Evolutionary conservation across 2,797 vertebrate species (phyloP).

Genomic region (Pachyuromys duprasi): DNA sequence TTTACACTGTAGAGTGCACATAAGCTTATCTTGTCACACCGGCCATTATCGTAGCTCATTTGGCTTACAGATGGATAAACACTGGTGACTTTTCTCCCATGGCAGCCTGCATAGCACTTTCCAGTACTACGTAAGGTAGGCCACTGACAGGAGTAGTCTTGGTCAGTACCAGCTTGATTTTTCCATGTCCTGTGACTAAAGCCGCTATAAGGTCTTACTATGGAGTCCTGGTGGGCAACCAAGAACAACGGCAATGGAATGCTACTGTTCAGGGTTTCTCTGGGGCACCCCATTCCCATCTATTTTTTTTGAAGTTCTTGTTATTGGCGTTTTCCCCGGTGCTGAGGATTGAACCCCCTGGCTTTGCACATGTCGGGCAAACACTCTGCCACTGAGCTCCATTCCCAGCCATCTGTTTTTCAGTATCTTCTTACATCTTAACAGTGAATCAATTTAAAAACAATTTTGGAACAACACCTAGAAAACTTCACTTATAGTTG

Average conservation of each 20-base stretch:
- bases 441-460: background rate
- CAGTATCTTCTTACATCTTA: background rate
- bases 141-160: too few species aligned
- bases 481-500: background rate
- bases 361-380: background rate
- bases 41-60: too few species aligned
- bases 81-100: background rate
- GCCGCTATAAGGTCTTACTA: background rate
- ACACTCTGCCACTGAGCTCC: background rate
- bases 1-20: background rate
- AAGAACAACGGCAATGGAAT: background rate
- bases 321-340: background rate
- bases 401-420: background rate
- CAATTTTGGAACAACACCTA: background rate
- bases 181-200: background rate
- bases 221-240: background rate
- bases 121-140: background rate
- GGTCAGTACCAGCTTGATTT: background rate
- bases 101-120: background rate
- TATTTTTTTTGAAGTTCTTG: background rate
- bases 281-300: background rate
- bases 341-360: background rate
- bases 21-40: background rate
- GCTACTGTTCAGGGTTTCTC: background rate
- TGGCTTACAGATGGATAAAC: background rate